Conservation (phyloP, 2,113 vertebrate species). For the Motacilla tschutschensis region DNA sequence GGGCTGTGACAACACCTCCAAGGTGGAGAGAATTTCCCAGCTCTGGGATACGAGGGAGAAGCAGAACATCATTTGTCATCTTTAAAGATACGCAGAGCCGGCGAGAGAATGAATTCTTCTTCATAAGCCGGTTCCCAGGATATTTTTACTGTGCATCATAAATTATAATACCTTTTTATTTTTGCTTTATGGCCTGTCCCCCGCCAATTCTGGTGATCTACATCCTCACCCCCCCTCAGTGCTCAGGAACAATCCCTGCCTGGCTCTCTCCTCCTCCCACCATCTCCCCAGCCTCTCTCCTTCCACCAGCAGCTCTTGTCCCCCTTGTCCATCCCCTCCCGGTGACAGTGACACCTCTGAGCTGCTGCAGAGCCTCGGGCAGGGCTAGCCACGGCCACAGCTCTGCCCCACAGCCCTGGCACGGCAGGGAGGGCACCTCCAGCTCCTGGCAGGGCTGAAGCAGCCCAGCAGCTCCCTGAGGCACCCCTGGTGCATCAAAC, state of each 20-base stretch:
- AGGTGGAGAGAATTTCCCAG: neutral
- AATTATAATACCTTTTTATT: slow-evolving; percentile 69
- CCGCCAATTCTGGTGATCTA: slow-evolving; percentile 57
- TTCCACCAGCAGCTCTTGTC: neutral
- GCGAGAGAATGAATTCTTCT: slow-evolving; percentile 43
- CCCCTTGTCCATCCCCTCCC: neutral
- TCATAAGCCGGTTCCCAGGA: slow-evolving; percentile 29
- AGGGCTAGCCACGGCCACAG: accelerated
- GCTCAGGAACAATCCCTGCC: slow-evolving; percentile 28
- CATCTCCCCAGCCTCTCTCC: neutral
- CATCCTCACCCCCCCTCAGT: slow-evolving; percentile 5
- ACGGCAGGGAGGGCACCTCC: neutral
- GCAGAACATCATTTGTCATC: slow-evolving; percentile 16
- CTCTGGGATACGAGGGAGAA: neutral
- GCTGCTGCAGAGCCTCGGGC: neutral
- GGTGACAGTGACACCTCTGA: neutral
- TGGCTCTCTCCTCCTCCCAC: neutral
- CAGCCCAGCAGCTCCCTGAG: neutral
- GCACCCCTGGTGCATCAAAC: accelerated
- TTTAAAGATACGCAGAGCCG: slow-evolving; percentile 7
- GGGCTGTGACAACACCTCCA: neutral
- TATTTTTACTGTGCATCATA: slow-evolving; percentile 61
- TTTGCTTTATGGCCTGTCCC: slow-evolving; percentile 69
- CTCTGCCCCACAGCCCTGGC: neutral
- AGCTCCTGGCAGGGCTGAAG: neutral